Evolutionary conservation across 2,888 invertebrate genomes (phyloP).

Genomic region (Eupithecia inturbata): DNA sequence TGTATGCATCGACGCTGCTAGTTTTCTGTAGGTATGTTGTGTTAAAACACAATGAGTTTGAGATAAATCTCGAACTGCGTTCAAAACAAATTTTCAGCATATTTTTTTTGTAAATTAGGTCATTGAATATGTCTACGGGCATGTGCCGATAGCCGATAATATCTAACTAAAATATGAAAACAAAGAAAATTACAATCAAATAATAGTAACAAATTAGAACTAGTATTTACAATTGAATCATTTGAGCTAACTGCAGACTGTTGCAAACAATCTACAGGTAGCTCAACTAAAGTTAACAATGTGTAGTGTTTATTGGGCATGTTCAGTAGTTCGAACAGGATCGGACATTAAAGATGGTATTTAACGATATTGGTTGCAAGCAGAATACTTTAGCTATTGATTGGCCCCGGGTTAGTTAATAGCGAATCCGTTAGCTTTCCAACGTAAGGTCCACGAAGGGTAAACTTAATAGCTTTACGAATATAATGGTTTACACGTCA

Average conservation of each 20-base stretch:
- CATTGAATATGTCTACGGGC: no score
- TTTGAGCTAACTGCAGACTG: no score
- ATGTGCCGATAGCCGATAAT: not conserved
- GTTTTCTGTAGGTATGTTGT: no score
- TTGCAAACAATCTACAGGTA: no score
- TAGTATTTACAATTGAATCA: no score
- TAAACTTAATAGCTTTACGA: not conserved
- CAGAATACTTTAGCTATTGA: not conserved
- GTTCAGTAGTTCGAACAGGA: not conserved
- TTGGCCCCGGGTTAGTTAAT: not conserved
- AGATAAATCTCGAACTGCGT: not conserved
- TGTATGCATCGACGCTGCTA: not conserved
- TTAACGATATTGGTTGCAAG: conserved; percentile 1
- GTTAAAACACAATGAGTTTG: no score
- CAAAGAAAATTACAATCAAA: no score
- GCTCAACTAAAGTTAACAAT: no score
- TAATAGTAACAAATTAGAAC: no score
- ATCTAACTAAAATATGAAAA: not conserved
- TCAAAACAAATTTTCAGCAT: not conserved
- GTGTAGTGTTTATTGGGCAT: not conserved
- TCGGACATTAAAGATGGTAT: not conserved
- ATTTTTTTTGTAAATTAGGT: no score
- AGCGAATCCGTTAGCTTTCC: conserved; percentile 6
- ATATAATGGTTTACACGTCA: not conserved
- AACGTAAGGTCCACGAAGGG: not conserved